A percentile compares a stretch with the other conserved stretches of the same genome.
Evolutionary conservation across 2,113 vertebrate genomes (phyloP).

Genomic region (Bombycilla garrulus): DNA sequence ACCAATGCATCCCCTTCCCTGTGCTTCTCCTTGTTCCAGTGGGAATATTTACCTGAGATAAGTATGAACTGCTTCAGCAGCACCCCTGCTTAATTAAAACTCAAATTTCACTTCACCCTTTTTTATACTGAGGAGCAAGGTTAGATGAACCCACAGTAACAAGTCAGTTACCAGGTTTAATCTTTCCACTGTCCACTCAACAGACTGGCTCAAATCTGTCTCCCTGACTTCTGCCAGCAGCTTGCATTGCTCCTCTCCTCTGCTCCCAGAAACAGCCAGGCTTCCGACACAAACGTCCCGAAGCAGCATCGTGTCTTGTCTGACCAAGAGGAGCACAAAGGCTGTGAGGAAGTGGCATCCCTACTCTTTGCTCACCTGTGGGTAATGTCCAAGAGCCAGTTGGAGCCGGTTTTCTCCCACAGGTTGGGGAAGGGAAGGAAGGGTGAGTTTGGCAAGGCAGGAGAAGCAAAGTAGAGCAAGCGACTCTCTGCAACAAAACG

Average conservation of each 20-base stretch:
- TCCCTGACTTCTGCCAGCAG: not conserved
- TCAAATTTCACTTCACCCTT: not conserved
- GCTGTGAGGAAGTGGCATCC: not conserved
- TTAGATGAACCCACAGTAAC: not conserved
- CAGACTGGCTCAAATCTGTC: not conserved
- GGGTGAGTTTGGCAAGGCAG: not conserved
- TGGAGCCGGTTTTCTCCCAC: not conserved
- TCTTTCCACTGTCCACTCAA: not conserved
- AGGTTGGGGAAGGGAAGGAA: not conserved
- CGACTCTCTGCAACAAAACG: not conserved
- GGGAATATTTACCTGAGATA: not conserved
- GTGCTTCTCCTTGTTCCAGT: not conserved
- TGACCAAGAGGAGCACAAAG: not conserved
- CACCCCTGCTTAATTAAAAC: not conserved
- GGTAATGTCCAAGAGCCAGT: not conserved
- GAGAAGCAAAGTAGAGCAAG: not conserved
- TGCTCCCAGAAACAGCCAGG: not conserved
- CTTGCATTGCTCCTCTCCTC: not conserved
- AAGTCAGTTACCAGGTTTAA: not conserved
- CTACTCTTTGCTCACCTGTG: not conserved
- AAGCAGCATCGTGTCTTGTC: fast-evolving
- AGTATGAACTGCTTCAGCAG: fast-evolving
- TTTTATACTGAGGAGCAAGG: not conserved
- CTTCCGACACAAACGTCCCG: not conserved
- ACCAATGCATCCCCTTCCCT: not conserved